These are phyloP conservation scores for Pipistrellus nathusii DNA, from an alignment of 2,797 vertebrate genomes.

Conservation along the genomic window DNA sequence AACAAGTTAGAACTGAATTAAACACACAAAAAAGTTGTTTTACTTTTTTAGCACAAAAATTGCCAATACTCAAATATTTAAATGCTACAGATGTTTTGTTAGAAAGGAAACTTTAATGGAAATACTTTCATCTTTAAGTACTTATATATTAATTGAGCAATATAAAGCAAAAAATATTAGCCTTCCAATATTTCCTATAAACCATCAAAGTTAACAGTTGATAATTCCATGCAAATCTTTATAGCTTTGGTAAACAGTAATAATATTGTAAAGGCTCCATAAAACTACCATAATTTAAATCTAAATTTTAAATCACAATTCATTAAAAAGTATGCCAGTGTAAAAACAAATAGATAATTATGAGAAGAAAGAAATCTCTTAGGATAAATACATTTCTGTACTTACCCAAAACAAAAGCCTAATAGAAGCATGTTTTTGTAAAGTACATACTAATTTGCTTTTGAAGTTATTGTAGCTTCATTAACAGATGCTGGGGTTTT, in stretches of 20 bases:
- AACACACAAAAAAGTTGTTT: neutral
- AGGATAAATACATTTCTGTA: neutral
- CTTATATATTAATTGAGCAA: conserved; percentile 16
- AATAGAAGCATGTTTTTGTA: neutral
- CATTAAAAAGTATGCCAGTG: neutral
- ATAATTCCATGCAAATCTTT: neutral
- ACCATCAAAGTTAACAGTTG: neutral
- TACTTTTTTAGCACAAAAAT: neutral
- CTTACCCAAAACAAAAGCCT: conserved; percentile 9
- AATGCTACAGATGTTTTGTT: neutral
- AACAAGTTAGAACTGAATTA: conserved; percentile 35
- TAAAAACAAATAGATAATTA: neutral
- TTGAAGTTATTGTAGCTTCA: neutral
- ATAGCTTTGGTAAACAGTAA: neutral
- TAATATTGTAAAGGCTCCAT: neutral
- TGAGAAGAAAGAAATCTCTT: neutral
- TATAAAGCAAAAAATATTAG: neutral
- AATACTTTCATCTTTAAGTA: neutral
- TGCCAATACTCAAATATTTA: conserved; percentile 29
- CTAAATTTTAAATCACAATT: neutral
- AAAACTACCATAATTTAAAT: neutral
- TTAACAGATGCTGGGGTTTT: conserved; percentile 22
- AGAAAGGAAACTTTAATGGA: conserved; percentile 16
- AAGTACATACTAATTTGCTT: conserved; percentile 59
- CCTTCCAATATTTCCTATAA: conserved; percentile 29